phyloP scores from a whole-genome alignment of 1,140 invertebrate species.

The Galleria mellonella region DNA sequence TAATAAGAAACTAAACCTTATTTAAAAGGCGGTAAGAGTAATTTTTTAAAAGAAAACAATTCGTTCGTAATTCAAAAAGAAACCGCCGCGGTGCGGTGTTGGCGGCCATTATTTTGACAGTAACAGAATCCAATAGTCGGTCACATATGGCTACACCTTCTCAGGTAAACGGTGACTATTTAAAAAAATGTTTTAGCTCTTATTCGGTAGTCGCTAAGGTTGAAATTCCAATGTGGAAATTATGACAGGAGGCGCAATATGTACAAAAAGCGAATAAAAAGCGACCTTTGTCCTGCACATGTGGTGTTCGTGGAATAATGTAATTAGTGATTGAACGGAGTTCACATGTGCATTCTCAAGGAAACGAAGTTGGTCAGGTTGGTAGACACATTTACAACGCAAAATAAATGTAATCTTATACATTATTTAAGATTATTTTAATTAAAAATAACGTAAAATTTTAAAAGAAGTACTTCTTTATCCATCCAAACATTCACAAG shows the following conservation, averaged over 20 bases:
- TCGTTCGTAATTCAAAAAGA: too few relatives aligned
- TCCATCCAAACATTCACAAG: too few relatives aligned
- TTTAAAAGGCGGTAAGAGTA: too few relatives aligned
- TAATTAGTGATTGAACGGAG: slow-evolving; percentile 21
- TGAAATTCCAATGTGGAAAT: not conserved
- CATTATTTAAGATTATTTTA: too few relatives aligned
- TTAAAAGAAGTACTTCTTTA: too few relatives aligned
- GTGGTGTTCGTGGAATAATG: slow-evolving; percentile 21
- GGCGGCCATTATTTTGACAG: slow-evolving; percentile 11
- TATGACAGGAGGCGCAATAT: not conserved
- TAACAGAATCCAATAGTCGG: slow-evolving; percentile 5
- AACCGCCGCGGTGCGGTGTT: not conserved
- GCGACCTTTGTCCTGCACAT: slow-evolving; percentile 25
- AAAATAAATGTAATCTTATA: too few relatives aligned
- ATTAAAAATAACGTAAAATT: too few relatives aligned
- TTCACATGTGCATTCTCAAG: slow-evolving; percentile 1
- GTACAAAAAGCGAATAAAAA: slow-evolving; percentile 22
- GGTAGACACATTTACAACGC: too few relatives aligned
- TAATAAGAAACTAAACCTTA: too few relatives aligned
- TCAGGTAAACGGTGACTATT: slow-evolving; percentile 13
- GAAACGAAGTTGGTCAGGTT: too few relatives aligned
- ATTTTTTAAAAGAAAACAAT: too few relatives aligned
- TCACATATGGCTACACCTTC: slow-evolving; percentile 18
- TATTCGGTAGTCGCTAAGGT: not conserved
- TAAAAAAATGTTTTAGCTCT: not conserved